Evolutionary conservation across 2,797 vertebrate species (phyloP), one percentile per base, ranked within the genome.

Genomic region (Anabacerthia variegaticeps): DNA sequence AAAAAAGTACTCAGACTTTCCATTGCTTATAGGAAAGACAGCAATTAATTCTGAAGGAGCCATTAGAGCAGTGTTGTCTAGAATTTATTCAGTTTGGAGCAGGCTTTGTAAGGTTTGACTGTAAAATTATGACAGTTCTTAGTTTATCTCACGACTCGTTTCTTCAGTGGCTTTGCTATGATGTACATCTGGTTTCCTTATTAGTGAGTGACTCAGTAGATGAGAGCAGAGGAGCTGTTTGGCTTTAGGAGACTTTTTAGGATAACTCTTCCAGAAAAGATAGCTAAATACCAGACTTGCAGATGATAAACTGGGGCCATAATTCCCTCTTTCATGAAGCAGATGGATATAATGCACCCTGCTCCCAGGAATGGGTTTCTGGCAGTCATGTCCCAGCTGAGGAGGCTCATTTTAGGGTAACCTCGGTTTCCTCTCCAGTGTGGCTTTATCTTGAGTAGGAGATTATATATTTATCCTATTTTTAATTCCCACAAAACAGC

Each of bases 251-350:
- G 30, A 36, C 54, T 46, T 85, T 49, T 93, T 21, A 34, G 46
- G 75, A 14, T 71, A 34, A 4, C 28, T 61, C 72, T 63, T 80
- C 16, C n/a, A 68, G 43, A 88, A 55, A 36, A 69, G 54, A 39
- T 17, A 9, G 21, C 54, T 43, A 18, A 90, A 91, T 62, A 62
- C 10, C 24, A 84, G 69, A n/a, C 19, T 58, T 88, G 62, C 21
- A 52, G 54, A 22, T 27, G 0, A 67, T 20, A 54, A 92, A 86
- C 7, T 34, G 0, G 0, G 37, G n/a, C 28, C 23, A 5, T 24
- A 81, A 44, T 17, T 71, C 9, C 14, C 26, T 71, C 7, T 75
- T 63, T 66, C 20, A 22, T 16, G 24, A 68, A 21, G 6, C 8
- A 75, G 37, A 49, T 54, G 46, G 13, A 15, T 46, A 14, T 34